Percentiles rank a stretch among this genome's conserved stretches.
These are phyloP conservation scores for Stenopsyche tienmushanensis DNA, from an alignment of 1,140 invertebrate species.

Conservation along the genomic window DNA sequence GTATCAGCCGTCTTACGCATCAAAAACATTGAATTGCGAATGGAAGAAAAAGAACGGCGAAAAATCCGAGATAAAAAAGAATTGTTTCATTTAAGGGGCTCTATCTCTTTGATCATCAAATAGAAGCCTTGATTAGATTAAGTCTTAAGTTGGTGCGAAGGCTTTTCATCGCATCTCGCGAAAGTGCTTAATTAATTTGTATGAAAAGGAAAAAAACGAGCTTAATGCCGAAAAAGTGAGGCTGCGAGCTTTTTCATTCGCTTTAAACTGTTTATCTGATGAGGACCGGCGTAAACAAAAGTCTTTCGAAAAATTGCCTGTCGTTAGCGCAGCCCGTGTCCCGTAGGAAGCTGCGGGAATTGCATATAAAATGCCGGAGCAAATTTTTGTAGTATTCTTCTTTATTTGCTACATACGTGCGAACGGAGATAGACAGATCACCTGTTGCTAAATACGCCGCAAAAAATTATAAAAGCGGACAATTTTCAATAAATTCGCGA, in stretches of 20 bases:
- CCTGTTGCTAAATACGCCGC: no score
- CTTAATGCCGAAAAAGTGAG: constrained; percentile 12
- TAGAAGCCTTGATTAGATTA: constrained; percentile 40
- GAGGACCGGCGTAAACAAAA: not conserved
- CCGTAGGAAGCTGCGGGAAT: no score
- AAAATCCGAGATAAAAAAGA: constrained; percentile 11
- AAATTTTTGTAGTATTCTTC: no score
- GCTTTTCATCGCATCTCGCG: constrained; percentile 37
- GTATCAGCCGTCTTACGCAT: constrained; percentile 13
- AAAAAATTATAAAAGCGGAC: no score
- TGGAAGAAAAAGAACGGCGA: constrained; percentile 21
- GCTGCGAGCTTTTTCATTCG: constrained; percentile 8
- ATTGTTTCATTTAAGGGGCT: constrained; percentile 34
- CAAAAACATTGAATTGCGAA: not conserved
- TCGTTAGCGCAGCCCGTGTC: not conserved
- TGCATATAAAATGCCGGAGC: no score
- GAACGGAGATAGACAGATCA: no score
- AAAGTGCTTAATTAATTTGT: constrained; percentile 40
- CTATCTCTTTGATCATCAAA: constrained; percentile 37
- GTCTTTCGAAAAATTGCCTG: not conserved
- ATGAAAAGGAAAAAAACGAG: constrained; percentile 24
- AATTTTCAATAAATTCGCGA: no score
- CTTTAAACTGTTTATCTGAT: constrained; percentile 37
- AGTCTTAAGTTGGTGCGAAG: constrained; percentile 27
- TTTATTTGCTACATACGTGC: no score